Percentiles rank a stretch among this genome's conserved stretches.
phyloP scores from a whole-genome alignment of 2,113 vertebrate genomes.

The Ochotona curzoniae region DNA sequence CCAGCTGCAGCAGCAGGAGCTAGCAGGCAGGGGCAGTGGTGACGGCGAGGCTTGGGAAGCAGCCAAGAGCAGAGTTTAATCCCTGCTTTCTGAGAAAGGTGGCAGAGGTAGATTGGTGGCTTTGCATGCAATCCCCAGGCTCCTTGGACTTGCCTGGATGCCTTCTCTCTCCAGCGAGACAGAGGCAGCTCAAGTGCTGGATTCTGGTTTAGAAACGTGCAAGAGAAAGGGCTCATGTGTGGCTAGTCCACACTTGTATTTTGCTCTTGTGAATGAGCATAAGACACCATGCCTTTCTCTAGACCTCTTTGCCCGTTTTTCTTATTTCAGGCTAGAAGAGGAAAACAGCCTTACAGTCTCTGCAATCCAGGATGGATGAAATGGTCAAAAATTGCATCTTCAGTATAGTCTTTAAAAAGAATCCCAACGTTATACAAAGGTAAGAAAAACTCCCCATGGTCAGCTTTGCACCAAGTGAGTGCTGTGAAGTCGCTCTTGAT shows the following conservation, averaged over 20 bases:
- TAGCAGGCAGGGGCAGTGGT: background rate
- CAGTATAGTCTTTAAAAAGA: slow-evolving; percentile 51
- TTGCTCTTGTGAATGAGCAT: background rate
- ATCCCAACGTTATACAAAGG: slow-evolving; percentile 68
- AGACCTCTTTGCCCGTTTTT: background rate
- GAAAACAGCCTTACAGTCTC: slow-evolving; percentile 36
- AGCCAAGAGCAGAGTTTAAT: background rate
- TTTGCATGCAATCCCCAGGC: background rate
- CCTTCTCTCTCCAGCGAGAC: background rate
- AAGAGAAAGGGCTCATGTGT: background rate
- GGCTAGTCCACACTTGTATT: background rate
- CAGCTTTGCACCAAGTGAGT: slow-evolving; percentile 52
- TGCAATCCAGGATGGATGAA: slow-evolving; percentile 10
- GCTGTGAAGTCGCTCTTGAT: slow-evolving; percentile 64
- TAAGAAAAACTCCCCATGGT: slow-evolving; percentile 56
- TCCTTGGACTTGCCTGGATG: background rate
- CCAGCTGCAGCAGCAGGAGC: accelerated
- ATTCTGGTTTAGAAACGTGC: background rate
- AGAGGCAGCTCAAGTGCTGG: accelerated
- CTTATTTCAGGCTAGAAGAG: slow-evolving; percentile 8
- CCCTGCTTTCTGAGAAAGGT: background rate
- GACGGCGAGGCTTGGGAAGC: background rate
- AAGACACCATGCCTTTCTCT: background rate
- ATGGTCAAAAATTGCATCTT: slow-evolving; percentile 47
- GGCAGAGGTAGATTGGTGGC: background rate